Evolutionary conservation across 2,797 vertebrate species (phyloP), one percentile per base, ranked within the genome.

Genomic region (Bradypodion pumilum): DNA sequence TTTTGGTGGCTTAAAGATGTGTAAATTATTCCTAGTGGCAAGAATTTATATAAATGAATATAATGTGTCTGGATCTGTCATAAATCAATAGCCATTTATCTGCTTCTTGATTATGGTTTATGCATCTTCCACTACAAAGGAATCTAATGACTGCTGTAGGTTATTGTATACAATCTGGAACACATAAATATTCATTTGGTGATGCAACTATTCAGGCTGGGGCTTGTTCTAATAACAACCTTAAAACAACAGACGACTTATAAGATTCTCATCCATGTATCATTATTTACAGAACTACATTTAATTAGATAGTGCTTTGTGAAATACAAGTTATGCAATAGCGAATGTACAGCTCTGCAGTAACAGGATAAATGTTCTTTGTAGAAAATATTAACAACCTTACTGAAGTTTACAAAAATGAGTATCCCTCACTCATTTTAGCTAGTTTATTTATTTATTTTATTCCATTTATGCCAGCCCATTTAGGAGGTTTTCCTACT

Each of bases 31-130:
- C 66, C 42, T 13, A 62, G 10, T 21, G 49, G 15, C 49, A 70
- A 78, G 65, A 77, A 42, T 35, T 69, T 83, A n/a, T n/a, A 40
- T 63, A 78, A 60, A 70, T 40, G 23, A 83, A 69, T 42, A 5
- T 37, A 52, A 46, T 46, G 46, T 32, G 49, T 29, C 40, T 21
- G 8, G 68, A 13, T 23, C 25, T 25, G 25, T 8, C 37, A 78
- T 78, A 21, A 52, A 56, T 52, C 29, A 37, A 82, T 46, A 10
- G 23, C 5, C 37, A 84, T 27, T 70, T 84, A 70, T 82, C 32
- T 42, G 29, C 27, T 79, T 56, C 40, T 56, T 44, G 52, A 29
- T 66, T 75, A 66, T 79, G 12, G 12, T 21, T 79, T 65, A 80
- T 44, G 29, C 13, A 27, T 85, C 46, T 52, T 12, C 16, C 27